Percentiles rank a stretch among this genome's conserved stretches.
Evolutionary conservation across 2,888 invertebrate genomes (phyloP).

Genomic region (Empis livida): DNA sequence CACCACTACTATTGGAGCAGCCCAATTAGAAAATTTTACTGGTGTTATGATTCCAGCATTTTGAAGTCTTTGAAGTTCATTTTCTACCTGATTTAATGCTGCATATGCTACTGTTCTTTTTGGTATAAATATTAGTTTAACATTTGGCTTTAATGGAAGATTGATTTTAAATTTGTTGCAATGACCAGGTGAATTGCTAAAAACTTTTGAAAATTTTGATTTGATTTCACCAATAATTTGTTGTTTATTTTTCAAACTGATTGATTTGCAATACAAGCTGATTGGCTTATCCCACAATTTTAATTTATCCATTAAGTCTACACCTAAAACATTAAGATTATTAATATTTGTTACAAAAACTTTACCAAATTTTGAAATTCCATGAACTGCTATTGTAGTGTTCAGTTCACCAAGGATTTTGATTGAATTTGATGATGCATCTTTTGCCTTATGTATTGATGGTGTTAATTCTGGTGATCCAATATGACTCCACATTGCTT

Average conservation of each 20-base stretch:
- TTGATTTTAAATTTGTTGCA: slow-evolving; percentile 9
- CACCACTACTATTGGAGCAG: slow-evolving; percentile 14
- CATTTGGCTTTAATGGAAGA: slow-evolving; percentile 11
- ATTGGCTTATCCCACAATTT: no score
- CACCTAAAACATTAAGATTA: no score
- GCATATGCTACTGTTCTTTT: slow-evolving; percentile 15
- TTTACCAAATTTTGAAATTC: no score
- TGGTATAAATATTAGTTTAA: slow-evolving; percentile 11
- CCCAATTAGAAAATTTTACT: slow-evolving; percentile 14
- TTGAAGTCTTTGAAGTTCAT: slow-evolving; percentile 10
- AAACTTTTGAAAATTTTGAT: slow-evolving; percentile 8
- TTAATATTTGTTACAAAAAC: no score
- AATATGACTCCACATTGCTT: slow-evolving; percentile 7
- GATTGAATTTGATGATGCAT: no score
- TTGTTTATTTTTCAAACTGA: no score
- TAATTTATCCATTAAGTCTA: no score
- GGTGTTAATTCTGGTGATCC: slow-evolving; percentile 2
- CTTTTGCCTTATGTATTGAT: no score
- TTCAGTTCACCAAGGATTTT: no score
- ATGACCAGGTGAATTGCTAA: slow-evolving; percentile 8
- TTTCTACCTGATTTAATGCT: slow-evolving; percentile 7
- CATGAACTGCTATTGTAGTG: no score
- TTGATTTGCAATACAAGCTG: no score
- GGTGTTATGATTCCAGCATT: slow-evolving; percentile 12
- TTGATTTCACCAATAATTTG: not conserved